A percentile compares a stretch with the other conserved stretches of the same genome.
These are phyloP conservation scores for Patiria miniata DNA, from an alignment of 35 echinoderm and acorn worm species.

Conservation along the genomic window DNA sequence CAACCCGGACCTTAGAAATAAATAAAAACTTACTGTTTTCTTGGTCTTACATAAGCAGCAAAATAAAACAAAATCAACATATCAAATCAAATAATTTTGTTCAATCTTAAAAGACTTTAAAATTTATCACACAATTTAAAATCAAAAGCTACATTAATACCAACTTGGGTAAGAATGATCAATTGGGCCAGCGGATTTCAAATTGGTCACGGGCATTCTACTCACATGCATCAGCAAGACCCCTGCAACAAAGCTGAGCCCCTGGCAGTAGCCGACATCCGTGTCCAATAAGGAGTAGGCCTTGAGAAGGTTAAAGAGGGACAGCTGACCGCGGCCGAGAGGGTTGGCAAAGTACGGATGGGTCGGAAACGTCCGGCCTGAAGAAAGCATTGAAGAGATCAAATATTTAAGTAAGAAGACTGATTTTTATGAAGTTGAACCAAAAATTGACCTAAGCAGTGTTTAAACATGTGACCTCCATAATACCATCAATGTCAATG, in stretches of 20 bases:
- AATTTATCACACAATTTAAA: too few species aligned
- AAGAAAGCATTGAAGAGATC: background rate
- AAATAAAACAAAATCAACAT: too few species aligned
- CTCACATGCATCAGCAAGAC: conserved; percentile 98
- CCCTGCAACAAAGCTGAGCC: conserved; percentile 98
- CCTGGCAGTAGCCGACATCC: conserved; percentile 98
- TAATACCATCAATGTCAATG: too few species aligned
- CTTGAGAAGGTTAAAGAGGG: conserved; percentile 93
- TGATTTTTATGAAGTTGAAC: background rate
- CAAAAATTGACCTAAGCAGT: background rate
- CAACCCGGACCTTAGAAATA: too few species aligned
- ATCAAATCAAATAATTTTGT: too few species aligned
- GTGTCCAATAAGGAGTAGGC: conserved; percentile 83
- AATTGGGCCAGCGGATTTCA: too few species aligned
- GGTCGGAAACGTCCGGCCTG: conserved; percentile 93
- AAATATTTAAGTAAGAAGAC: background rate
- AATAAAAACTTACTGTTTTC: too few species aligned
- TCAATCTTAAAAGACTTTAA: too few species aligned
- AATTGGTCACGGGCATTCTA: background rate
- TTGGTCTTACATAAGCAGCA: too few species aligned
- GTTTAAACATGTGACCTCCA: too few species aligned
- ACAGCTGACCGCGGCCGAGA: conserved; percentile 90
- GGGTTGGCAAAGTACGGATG: conserved; percentile 92
- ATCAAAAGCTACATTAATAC: too few species aligned
- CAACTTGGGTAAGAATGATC: too few species aligned